Base-by-base conservation (phyloP, 92 coral and sea anemone species). In the Plumapathes pennacea region DNA sequence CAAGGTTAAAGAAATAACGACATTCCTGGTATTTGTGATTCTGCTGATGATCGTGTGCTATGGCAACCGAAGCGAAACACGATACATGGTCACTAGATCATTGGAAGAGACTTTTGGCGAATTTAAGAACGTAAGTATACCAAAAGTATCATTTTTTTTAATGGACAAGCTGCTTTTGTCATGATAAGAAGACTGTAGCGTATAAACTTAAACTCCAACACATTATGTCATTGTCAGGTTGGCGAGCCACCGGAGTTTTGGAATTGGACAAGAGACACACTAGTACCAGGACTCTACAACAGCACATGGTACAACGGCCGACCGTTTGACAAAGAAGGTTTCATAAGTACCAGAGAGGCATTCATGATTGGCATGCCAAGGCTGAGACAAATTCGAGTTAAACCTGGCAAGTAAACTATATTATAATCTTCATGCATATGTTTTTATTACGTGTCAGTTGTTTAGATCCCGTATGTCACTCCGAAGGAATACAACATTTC, bases 31-130 rank as follows among this genome's bases (percentile, higher is more conserved):
- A 14, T 90, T 90, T 49, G 69, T 82, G 10, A 50, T 75, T 22
- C 80, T 90, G 53, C 38, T 90, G 55, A 70, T 70, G 73, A 76
- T 90, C 4, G 90, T 85, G 14, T 83, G 95, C 57, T 90, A 87
- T 62, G 90, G 89, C 27, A 84, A 87, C 60, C 72, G 97, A 6
- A 63, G 64, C 15, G 67, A 71, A 14, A 41, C 71, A 23, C 67
- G 90, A 32, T 87, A 66, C 54, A 42, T 41, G 8, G 36, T 90
- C 50, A 90, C 95, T 13, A 38, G 69, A 19, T 86, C 89, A 36
- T 34, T 77, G 30, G 51, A 61, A 21, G 56, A 52, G 22, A 30
- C 62, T 28, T 72, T 85, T 7, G 50, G 23, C 17, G 74, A 72
- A 20, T 89, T 74, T 55, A 64, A 89, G 17, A 56, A 64, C 89